Conservation (phyloP, 2,113 vertebrate species). For the Dinomys branickii region DNA sequence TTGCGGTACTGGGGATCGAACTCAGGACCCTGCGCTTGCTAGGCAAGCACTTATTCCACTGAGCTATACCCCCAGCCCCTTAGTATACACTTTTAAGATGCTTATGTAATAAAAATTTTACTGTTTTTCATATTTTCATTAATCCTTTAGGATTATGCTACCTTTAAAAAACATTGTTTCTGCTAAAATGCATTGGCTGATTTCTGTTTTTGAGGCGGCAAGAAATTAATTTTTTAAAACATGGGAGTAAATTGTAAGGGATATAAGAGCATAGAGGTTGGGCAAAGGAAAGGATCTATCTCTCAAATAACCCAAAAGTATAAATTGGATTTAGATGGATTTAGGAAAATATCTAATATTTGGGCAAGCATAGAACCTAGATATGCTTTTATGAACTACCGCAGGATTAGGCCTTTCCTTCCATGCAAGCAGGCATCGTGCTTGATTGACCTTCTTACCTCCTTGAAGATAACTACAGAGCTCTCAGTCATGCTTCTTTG, state of each 20-base stretch:
- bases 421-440: background rate
- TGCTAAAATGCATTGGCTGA: background rate
- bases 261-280: background rate
- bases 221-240: background rate
- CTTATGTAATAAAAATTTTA: background rate
- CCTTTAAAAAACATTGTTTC: background rate
- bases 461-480: constrained; percentile 44
- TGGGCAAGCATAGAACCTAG: background rate
- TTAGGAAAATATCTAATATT: constrained; percentile 1
- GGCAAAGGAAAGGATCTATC: background rate
- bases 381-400: background rate
- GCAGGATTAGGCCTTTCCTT: background rate
- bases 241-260: background rate
- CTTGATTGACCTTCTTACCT: constrained; percentile 59
- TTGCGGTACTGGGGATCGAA: too few relatives aligned
- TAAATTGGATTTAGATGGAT: background rate
- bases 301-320: background rate
- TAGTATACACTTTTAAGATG: background rate
- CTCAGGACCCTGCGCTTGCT: too few relatives aligned
- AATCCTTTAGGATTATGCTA: background rate
- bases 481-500: background rate
- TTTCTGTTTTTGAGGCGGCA: background rate
- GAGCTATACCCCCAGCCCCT: too few relatives aligned
- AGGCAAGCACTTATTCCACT: too few relatives aligned
- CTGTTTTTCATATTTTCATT: background rate